Evolutionary conservation across 2,797 vertebrate species (phyloP), one percentile per base, ranked within the genome.

Genomic region (Parambassis ranga): DNA sequence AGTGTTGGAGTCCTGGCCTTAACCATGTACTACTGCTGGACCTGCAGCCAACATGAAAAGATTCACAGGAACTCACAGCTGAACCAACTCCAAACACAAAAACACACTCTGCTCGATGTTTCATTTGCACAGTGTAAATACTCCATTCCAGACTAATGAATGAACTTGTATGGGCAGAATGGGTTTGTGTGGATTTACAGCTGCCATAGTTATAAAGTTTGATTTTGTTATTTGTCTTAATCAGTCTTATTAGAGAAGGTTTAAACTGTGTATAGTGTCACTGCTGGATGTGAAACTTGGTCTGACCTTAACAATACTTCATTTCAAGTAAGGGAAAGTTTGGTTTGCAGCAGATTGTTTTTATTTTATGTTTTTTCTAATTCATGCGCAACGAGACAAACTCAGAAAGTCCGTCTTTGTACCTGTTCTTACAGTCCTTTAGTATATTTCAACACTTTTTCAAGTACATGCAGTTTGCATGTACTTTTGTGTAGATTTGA

Each of bases 41-140:
- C 51, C 68, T 56, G 30, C 33, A 52, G 28, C 18, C 18, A 22
- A 53, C 23, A 11, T 28, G 30, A 65, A 42, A 36, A 8, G 16
- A 49, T 61, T 60, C 15, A 28, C 59, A 50, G 65, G 30, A 60
- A 36, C 16, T 36, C 55, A 6, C 42, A 71, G 30, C 14, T 7
- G 18, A 61, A 31, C 22, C 41, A 52, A 10, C 65, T 71, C 38
- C 33, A 26, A 39, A 35, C 8, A 28, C 20, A 9, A 23, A 11
- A 42, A 42, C 51, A 35, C 37, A 18, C 14, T 63, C 37, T 64
- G 49, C 51, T 31, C 16, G 27, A 37, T 32, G 56, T 74, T 83
- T 78, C 31, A 24, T 86, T 78, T 90, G 87, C 87, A 89, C 88
- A 77, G 41, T 62, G 62, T 78, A 72, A 77, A 82, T 75, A 62